Evolutionary conservation across 2,888 invertebrate genomes (phyloP), one percentile per base, ranked within the genome.

Genomic region (Beris morrisii): DNA sequence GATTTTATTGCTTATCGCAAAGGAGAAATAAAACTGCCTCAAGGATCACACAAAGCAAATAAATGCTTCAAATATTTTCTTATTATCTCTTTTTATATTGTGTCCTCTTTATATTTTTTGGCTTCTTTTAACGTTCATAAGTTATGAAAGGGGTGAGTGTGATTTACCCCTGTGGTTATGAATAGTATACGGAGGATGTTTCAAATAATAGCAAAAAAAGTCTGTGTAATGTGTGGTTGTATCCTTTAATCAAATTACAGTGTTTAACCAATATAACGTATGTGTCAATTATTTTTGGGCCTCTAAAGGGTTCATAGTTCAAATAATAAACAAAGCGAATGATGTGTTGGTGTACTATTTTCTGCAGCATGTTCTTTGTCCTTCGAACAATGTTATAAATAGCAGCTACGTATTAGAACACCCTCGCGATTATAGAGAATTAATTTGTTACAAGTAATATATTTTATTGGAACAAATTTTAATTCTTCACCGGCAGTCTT

Each of bases 1-100:
- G 74, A 76, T 73, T 75, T 76, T 73, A 74, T 73, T 72, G 69
- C 72, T 72, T 78, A 73, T 77, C 22, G 76, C 75, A 74, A 73
- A 66, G 66, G 5, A 22, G 46, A 65, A 54, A n/a, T n/a, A 30
- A 38, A 64, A 67, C 68, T 32, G 45, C 61, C 43, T 15, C 44
- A 56, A 13, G 44, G 44, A 43, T 7, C 32, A 5, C 53, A 13
- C 11, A 5, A 55, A 55, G 6, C n/a, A 4, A 15, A 55, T n/a
- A 31, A 43, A 11, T 54, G 54, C 11, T 32, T 11, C 59, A 59
- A 48, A 59, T 38, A 61, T 52, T 38, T 38, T 50, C 50, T 43
- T 22, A 43, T 11, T 11, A 38, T 38, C 38, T 43, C 7, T 50
- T 31, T 5, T 13, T 13, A 32, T 9, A 13, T 32, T 38, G 38